phyloP scores from a whole-genome alignment of 2,113 vertebrate genomes.

The Macquaria australasica region DNA sequence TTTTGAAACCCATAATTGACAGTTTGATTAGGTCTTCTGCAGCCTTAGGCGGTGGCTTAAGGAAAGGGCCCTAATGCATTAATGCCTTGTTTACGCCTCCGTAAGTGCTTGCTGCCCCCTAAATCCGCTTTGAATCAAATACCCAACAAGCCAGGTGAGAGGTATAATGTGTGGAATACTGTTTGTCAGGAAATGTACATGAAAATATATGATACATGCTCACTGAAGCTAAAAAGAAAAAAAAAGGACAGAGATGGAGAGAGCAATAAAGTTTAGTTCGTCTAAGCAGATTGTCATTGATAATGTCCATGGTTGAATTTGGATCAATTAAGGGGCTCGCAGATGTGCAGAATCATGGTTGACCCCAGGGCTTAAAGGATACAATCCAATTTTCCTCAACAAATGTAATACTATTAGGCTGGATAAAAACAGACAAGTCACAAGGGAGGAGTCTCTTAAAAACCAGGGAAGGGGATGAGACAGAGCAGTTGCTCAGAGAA shows the following conservation, averaged over 20 bases:
- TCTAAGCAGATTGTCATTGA: conserved; percentile 85
- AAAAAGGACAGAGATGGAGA: conserved; percentile 44
- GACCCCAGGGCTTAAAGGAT: conserved; percentile 85
- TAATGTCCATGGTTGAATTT: conserved; percentile 89
- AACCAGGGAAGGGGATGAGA: conserved; percentile 45
- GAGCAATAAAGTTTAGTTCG: conserved; percentile 68
- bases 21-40: conserved; percentile 73
- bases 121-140: conserved; percentile 35
- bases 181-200: conserved; percentile 26
- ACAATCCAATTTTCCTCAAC: conserved; percentile 91
- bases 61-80: conserved; percentile 48
- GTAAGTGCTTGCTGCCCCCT: not conserved
- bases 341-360: conserved; percentile 82
- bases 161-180: not conserved
- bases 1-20: conserved; percentile 72
- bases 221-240: not conserved
- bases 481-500: conserved; percentile 36
- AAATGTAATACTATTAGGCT: conserved; percentile 91
- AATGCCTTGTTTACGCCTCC: conserved; percentile 53
- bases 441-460: conserved; percentile 77
- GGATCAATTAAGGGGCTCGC: conserved; percentile 87
- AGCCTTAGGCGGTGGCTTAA: conserved; percentile 55
- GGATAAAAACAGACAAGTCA: conserved; percentile 72
- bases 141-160: not conserved
- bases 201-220: not conserved